phyloP scores from a whole-genome alignment of 2,113 vertebrate species.

The Agapornis roseicollis region DNA sequence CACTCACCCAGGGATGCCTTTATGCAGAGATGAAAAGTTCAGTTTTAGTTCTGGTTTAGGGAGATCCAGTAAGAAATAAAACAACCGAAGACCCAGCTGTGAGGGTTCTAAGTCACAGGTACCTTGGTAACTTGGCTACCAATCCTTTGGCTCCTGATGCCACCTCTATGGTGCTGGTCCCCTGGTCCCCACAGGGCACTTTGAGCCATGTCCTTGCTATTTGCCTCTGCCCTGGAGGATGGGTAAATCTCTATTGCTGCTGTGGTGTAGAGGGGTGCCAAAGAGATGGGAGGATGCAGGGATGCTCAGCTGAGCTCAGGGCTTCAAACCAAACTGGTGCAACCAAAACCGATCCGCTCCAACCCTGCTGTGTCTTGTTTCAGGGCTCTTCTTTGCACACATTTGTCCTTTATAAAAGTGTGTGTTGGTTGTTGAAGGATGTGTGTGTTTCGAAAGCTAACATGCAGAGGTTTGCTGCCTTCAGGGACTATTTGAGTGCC shows the following conservation, averaged over 20 bases:
- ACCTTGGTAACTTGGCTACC: accelerated
- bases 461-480: not conserved
- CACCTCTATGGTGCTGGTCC: accelerated
- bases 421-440: not conserved
- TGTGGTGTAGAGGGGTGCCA: not conserved
- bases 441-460: not conserved
- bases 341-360: not conserved
- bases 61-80: not conserved
- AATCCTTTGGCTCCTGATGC: accelerated
- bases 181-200: too few relatives aligned
- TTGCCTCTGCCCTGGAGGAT: not conserved
- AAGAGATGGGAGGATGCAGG: not conserved
- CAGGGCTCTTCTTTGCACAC: not conserved
- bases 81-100: accelerated
- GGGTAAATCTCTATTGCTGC: not conserved
- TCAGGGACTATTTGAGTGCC: not conserved
- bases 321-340: not conserved
- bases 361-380: accelerated
- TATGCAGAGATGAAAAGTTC: accelerated
- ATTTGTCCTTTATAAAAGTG: not conserved
- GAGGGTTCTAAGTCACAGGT: not conserved
- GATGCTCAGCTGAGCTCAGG: not conserved
- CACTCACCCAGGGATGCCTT: not conserved
- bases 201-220: too few relatives aligned
- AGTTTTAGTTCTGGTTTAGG: not conserved